A percentile compares a stretch with the other conserved stretches of the same genome.
These are phyloP conservation scores for Noctua janthina DNA, from an alignment of 2,888 invertebrate genomes.

Conservation along the genomic window DNA sequence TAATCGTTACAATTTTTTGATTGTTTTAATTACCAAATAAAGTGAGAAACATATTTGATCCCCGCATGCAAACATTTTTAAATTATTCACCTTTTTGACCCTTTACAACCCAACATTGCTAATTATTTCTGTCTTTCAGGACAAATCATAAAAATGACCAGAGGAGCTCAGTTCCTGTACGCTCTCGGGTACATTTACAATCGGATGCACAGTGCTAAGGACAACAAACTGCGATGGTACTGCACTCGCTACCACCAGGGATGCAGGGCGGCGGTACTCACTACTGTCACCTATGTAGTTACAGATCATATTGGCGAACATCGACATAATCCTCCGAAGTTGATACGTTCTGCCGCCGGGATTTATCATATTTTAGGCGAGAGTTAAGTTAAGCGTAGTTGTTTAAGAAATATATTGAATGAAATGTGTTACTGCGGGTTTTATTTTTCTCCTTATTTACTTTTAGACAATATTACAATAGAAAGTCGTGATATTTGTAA, in stretches of 20 bases:
- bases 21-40: no score
- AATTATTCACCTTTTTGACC: no score
- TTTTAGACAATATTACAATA: no score
- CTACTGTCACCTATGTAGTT: neutral
- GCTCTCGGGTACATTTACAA: neutral
- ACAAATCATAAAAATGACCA: neutral
- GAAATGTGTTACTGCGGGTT: no score
- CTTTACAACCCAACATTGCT: no score
- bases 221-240: constrained; percentile 1
- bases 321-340: neutral
- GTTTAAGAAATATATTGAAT: neutral
- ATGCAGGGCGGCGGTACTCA: neutral
- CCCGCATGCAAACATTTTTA: no score
- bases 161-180: neutral
- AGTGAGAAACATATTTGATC: no score
- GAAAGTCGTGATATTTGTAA: no score
- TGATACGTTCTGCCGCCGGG: neutral
- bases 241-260: neutral
- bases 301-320: neutral
- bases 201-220: neutral
- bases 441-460: no score
- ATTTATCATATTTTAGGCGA: neutral
- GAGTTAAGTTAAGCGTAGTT: neutral
- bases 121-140: neutral
- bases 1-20: no score